Evolutionary conservation across 2,113 vertebrate genomes (phyloP).

Genomic region (Onychostoma macrolepis): DNA sequence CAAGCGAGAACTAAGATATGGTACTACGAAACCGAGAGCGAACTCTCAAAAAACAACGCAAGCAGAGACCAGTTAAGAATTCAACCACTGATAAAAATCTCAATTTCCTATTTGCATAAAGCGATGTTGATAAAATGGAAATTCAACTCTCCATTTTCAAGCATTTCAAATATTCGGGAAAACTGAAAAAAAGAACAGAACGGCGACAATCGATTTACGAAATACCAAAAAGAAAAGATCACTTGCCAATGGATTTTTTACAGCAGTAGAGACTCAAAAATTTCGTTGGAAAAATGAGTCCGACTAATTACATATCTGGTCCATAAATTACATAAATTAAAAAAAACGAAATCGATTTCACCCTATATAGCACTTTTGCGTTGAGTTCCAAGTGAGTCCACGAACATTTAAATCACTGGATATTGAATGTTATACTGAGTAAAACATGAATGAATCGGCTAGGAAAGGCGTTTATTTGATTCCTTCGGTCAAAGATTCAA

Average conservation of each 20-base stretch:
- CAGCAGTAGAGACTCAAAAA: conserved; percentile 79
- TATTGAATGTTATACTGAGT: not conserved
- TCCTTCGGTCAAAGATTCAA: conserved; percentile 36
- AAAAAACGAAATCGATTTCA: conserved; percentile 50
- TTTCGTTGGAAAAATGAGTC: conserved; percentile 64
- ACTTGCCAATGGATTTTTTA: conserved; percentile 71
- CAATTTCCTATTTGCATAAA: conserved; percentile 75
- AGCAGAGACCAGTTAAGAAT: conserved; percentile 68
- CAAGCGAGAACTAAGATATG: conserved; percentile 68
- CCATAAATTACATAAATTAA: conserved; percentile 86
- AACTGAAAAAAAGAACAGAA: conserved; percentile 58
- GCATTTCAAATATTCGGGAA: conserved; percentile 54
- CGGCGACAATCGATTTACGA: conserved; percentile 67
- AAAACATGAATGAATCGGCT: conserved; percentile 18
- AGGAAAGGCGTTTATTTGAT: conserved; percentile 43
- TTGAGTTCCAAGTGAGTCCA: conserved; percentile 21
- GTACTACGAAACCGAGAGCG: conserved; percentile 64
- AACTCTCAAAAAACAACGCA: conserved; percentile 57
- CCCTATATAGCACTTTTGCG: conserved; percentile 41
- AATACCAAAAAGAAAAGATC: conserved; percentile 59
- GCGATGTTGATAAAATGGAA: conserved; percentile 68
- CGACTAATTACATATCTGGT: conserved; percentile 78
- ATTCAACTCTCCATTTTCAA: conserved; percentile 60
- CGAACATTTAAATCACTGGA: conserved; percentile 9
- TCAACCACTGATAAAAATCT: conserved; percentile 66